These are phyloP conservation scores for Clamator glandarius DNA, from an alignment of 2,797 vertebrate species.

Conservation along the genomic window DNA sequence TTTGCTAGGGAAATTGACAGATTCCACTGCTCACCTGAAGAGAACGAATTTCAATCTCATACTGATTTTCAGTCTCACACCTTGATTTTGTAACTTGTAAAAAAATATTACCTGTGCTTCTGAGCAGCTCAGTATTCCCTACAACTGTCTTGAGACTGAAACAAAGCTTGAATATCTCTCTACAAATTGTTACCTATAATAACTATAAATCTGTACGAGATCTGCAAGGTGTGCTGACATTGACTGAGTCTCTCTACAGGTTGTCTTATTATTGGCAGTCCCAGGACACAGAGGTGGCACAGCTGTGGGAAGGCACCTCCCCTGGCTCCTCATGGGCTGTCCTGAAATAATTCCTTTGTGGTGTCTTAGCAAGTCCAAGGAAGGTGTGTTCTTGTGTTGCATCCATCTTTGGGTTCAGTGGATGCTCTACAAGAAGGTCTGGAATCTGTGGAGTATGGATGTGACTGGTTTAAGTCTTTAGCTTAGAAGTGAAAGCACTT, in stretches of 20 bases:
- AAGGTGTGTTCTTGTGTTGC: background rate
- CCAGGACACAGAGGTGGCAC: background rate
- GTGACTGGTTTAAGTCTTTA: background rate
- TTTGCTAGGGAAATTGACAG: background rate
- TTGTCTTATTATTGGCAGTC: background rate
- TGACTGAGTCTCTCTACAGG: background rate
- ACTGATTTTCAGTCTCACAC: background rate
- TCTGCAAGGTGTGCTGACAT: background rate
- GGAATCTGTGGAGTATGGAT: background rate
- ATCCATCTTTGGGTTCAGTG: background rate
- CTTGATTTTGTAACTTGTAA: background rate
- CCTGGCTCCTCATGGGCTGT: background rate
- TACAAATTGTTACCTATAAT: background rate
- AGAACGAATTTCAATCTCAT: background rate
- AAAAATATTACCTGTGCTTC: background rate
- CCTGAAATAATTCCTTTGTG: background rate
- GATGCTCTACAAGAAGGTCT: background rate
- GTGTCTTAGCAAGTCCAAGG: background rate
- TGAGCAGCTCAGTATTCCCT: background rate
- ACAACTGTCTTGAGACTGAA: background rate
- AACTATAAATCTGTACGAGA: background rate
- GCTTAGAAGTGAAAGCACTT: background rate
- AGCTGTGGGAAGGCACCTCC: background rate
- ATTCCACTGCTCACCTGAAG: background rate
- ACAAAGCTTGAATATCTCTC: background rate